Percentiles rank a stretch among this genome's conserved stretches.
Conservation (phyloP, 2,113 vertebrate species). For the Sturnus vulgaris region DNA sequence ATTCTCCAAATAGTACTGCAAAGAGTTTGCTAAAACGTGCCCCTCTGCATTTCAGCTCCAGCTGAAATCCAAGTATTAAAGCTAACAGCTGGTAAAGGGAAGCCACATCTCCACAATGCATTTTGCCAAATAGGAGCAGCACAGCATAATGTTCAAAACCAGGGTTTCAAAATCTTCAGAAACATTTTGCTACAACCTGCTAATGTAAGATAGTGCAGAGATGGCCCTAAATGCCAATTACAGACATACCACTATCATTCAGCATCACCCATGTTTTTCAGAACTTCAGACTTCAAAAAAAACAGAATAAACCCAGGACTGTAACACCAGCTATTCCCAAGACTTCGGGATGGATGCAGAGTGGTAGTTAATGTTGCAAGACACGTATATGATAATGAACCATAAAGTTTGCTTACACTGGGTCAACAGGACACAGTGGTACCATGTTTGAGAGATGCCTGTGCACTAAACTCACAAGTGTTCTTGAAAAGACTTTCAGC, state of each 20-base stretch:
- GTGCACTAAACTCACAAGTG: not conserved
- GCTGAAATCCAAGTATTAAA: not conserved
- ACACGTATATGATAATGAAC: not conserved
- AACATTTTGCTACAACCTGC: not conserved
- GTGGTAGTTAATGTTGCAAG: not conserved
- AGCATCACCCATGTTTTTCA: not conserved
- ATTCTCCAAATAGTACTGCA: conserved; percentile 37
- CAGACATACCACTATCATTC: not conserved
- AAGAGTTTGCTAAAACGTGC: conserved; percentile 17
- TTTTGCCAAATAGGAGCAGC: not conserved
- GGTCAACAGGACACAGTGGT: not conserved
- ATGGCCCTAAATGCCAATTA: not conserved
- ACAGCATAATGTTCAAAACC: not conserved
- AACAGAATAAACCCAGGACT: not conserved
- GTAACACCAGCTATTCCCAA: not conserved
- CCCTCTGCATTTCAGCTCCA: not conserved
- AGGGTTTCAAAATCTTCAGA: not conserved
- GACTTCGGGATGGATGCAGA: not conserved
- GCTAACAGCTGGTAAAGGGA: not conserved
- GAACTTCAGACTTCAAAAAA: not conserved
- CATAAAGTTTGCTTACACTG: not conserved
- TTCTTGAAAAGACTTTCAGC: not conserved
- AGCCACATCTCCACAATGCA: not conserved
- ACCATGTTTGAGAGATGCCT: not conserved
- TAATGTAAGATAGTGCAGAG: not conserved